phyloP scores from a whole-genome alignment of 2,888 invertebrate genomes.

The Noctua pronuba region DNA sequence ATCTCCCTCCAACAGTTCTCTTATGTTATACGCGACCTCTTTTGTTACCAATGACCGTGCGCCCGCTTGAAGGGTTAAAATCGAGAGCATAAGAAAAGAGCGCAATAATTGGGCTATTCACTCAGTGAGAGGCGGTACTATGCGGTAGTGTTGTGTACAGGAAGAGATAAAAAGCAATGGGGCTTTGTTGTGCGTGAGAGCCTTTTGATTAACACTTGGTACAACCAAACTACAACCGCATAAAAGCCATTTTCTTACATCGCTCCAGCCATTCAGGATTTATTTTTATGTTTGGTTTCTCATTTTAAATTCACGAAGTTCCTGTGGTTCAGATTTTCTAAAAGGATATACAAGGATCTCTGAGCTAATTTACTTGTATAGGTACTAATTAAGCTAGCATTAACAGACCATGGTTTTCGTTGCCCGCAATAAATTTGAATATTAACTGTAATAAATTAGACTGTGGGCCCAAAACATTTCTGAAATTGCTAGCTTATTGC shows the following conservation, averaged over 20 bases:
- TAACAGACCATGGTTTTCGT: not conserved
- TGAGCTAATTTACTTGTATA: not conserved
- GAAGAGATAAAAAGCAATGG: conserved; percentile 3
- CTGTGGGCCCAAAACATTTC: not conserved
- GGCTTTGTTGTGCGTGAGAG: conserved; percentile 19
- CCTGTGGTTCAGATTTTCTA: not conserved
- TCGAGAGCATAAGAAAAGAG: conserved; percentile 30
- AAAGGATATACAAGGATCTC: not conserved
- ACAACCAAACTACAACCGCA: conserved; percentile 11
- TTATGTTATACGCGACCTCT: too few species aligned
- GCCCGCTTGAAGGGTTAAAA: not conserved
- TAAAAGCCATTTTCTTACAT: conserved; percentile 13
- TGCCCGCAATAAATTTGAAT: not conserved
- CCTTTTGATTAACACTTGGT: conserved; percentile 25
- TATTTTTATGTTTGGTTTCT: not conserved
- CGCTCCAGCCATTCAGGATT: not conserved
- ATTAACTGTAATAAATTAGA: not conserved
- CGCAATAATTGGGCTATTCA: conserved; percentile 30
- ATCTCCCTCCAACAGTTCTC: too few species aligned
- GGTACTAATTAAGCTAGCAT: not conserved
- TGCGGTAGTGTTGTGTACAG: conserved; percentile 3
- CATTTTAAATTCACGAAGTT: conserved; percentile 17
- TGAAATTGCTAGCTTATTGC: not conserved
- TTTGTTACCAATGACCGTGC: too few species aligned
- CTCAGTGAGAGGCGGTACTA: conserved; percentile 7